Percentiles rank a stretch among this genome's conserved stretches.
These are phyloP conservation scores for Chondrosia reniformis DNA, from an alignment of 37 sponge, comb jelly and placozoan genomes.

Conservation along the genomic window DNA sequence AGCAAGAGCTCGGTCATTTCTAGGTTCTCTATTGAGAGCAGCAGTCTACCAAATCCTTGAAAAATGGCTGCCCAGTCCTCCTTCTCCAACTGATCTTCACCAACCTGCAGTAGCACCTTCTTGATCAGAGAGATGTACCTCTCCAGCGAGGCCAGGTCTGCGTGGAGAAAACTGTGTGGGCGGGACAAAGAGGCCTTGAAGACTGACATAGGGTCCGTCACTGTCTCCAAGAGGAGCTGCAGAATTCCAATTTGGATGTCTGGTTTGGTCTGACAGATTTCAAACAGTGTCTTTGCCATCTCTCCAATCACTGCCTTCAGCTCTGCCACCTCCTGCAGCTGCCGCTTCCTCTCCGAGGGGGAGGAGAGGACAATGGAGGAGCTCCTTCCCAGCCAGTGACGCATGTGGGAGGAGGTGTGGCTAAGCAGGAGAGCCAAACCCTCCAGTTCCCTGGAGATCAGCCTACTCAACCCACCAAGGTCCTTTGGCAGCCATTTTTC, in stretches of 20 bases:
- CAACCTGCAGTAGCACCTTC: not conserved
- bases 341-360: not conserved
- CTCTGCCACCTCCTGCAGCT: not conserved
- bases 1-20: not conserved
- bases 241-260: constrained; percentile 5
- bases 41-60: not conserved
- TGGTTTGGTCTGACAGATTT: not conserved
- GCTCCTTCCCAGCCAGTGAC: not conserved
- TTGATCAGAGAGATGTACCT: constrained; percentile 3
- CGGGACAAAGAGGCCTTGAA: constrained; percentile 8
- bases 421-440: not conserved
- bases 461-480: not conserved
- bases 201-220: not conserved
- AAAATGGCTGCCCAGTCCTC: not conserved
- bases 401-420: not conserved
- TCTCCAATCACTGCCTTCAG: not conserved
- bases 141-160: not conserved
- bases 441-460: not conserved
- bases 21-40: not conserved
- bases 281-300: constrained; percentile 6
- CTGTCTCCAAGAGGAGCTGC: not conserved
- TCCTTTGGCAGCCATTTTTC: constrained; percentile 1
- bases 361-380: not conserved
- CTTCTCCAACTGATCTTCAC: not conserved
- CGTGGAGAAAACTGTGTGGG: not conserved